phyloP scores from a whole-genome alignment of 2,113 vertebrate genomes.

The Copsychus sechellarum region DNA sequence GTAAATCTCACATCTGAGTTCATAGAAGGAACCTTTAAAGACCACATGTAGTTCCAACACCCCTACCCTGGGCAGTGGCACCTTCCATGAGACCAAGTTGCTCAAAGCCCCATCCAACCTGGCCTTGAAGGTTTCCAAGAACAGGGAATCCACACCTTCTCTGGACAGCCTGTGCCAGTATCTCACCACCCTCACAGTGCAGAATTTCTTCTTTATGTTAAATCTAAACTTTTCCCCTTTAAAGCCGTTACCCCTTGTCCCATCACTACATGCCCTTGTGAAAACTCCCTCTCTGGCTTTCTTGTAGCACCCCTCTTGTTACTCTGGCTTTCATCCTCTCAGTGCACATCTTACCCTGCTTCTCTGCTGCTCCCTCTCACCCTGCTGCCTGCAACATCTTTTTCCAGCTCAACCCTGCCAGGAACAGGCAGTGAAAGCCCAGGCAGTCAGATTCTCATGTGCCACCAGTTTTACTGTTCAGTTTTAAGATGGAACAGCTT shows the following conservation, averaged over 20 bases:
- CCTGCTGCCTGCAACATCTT: not conserved
- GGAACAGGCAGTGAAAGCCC: not conserved
- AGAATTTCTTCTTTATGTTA: not conserved
- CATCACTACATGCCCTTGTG: not conserved
- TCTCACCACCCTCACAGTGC: not conserved
- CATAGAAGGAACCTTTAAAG: not conserved
- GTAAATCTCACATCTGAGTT: not conserved
- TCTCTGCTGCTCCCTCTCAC: not conserved
- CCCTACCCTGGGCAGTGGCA: not conserved
- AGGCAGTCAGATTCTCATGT: accelerated
- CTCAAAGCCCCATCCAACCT: not conserved
- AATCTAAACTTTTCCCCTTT: not conserved
- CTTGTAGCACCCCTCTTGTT: not conserved
- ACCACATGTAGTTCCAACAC: not conserved
- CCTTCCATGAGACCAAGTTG: not conserved
- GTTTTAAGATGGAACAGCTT: not conserved
- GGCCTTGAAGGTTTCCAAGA: not conserved
- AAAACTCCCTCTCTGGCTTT: not conserved
- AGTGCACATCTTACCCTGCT: not conserved
- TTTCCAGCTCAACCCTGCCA: not conserved
- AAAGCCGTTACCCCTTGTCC: not conserved
- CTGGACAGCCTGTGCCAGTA: not conserved
- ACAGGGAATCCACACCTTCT: not conserved
- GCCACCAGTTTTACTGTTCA: not conserved
- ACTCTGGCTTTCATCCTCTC: not conserved